Evolutionary conservation across 2,113 vertebrate genomes (phyloP), one percentile per base, ranked within the genome.

Genomic region (rabbit (Oryctolagus cuniculus)): DNA sequence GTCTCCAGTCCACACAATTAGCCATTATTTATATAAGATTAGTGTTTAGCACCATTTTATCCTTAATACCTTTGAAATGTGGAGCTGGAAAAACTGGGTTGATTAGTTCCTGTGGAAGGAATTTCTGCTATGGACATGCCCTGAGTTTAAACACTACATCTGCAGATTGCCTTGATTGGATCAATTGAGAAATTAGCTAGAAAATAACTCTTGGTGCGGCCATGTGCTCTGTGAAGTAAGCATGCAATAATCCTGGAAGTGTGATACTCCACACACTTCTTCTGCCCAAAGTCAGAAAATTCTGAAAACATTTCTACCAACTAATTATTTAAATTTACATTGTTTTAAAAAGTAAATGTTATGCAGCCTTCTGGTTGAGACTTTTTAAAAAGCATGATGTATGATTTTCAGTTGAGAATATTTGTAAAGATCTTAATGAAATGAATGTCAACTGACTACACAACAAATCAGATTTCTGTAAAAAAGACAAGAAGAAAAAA

Each of bases 271-370:
- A 74, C 3, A 44, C 3, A 36, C 16, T 34, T 81, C 9, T 64
- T 88, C 7, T 58, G 7, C 44, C 44, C 51, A 88, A 85, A 89
- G 51, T 84, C 34, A 84, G 44, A 95, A 84, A 90, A 87, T 61
- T 66, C 44, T 66, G 19, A 90, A 87, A 78, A 21, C 3, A 31
- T 82, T 91, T 90, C 55, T 9, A 63, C 4, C 13, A 77, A 67
- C 12, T 73, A 72, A 38, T 82, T 95, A 69, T 87, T 87, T 77
- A 79, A 87, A 69, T 84, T 61, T 95, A n/a, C 73, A 78, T 27
- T 69, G 79, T 84, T 93, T 96, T 34, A 3, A 31, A 88, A 49
- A 72, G 64, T 55, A 72, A 78, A 83, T 31, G 31, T 70, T 87
- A 87, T 82, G 19, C 27, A 66, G 31, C 19, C 72, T 72, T 82